These are phyloP conservation scores for Stratiolaelaps scimitus DNA, from an alignment of 1,140 invertebrate species.

Conservation along the genomic window DNA sequence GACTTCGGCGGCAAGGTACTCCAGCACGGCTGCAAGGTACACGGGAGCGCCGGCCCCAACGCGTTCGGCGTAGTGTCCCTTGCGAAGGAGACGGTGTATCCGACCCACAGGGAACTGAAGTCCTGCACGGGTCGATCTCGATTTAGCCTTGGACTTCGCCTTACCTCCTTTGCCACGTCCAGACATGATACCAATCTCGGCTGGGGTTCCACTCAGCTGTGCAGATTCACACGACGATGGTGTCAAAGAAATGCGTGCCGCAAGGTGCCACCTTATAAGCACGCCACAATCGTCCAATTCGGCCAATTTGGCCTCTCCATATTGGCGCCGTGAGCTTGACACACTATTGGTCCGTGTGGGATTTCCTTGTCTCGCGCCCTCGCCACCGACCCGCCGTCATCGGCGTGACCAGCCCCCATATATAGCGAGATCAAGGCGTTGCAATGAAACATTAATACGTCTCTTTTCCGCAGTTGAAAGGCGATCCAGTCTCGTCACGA, in stretches of 20 bases:
- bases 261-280: background rate
- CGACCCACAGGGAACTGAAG: constrained; percentile 56
- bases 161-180: constrained; percentile 46
- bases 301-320: too few relatives aligned
- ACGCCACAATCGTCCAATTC: too few relatives aligned
- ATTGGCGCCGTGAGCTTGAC: too few relatives aligned
- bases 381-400: too few relatives aligned
- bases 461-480: too few relatives aligned
- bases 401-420: background rate
- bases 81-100: constrained; percentile 54
- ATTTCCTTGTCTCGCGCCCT: too few relatives aligned
- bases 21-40: constrained; percentile 47
- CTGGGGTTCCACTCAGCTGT: too few relatives aligned
- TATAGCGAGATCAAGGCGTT: too few relatives aligned
- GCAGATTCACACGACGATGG: too few relatives aligned
- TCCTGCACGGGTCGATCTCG: constrained; percentile 51
- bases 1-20: constrained; percentile 50
- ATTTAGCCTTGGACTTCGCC: constrained; percentile 49
- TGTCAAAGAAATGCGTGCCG: background rate
- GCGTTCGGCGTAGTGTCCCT: constrained; percentile 49
- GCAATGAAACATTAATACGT: too few relatives aligned
- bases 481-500: too few relatives aligned
- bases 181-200: constrained; percentile 39
- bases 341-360: too few relatives aligned
- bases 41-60: constrained; percentile 48